Evolutionary conservation across 2,888 invertebrate genomes (phyloP).

Genomic region (Drosophila peninsularis): DNA sequence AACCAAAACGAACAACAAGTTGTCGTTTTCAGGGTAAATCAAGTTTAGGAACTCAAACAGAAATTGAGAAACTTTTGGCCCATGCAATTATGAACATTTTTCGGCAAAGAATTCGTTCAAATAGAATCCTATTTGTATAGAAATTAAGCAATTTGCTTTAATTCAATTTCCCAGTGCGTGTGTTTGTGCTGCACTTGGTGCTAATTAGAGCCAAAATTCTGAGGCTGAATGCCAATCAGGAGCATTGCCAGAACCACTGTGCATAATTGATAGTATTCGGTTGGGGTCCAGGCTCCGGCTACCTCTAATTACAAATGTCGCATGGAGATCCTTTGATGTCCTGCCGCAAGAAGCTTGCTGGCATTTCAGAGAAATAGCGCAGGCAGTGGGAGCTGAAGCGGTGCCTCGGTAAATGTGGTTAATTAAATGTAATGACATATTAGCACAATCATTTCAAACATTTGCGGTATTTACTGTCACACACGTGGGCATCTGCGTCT

Average conservation of each 20-base stretch:
- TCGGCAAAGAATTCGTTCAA: constrained; percentile 16
- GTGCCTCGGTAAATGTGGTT: constrained; percentile 63
- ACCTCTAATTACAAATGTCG: constrained; percentile 58
- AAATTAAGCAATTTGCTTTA: constrained; percentile 45
- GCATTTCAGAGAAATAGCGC: not conserved
- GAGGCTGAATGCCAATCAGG: constrained; percentile 50
- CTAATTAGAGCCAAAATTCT: constrained; percentile 56
- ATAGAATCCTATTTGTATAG: constrained; percentile 44
- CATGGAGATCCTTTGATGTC: constrained; percentile 66
- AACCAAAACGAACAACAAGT: constrained; percentile 67
- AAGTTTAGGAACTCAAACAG: constrained; percentile 63
- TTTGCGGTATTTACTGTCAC: constrained; percentile 30
- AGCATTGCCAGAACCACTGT: constrained; percentile 29
- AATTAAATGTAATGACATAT: constrained; percentile 76
- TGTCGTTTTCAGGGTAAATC: constrained; percentile 54
- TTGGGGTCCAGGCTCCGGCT: constrained; percentile 10
- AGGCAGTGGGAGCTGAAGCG: not conserved
- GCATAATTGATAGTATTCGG: constrained; percentile 70
- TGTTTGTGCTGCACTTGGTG: constrained; percentile 42
- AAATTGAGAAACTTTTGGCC: constrained; percentile 53
- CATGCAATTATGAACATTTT: constrained; percentile 66
- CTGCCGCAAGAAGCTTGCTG: constrained; percentile 16
- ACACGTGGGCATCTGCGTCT: not conserved
- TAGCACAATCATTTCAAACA: constrained; percentile 56
- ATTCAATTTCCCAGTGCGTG: constrained; percentile 34